phyloP scores from a whole-genome alignment of 2,797 vertebrate species.

The Siniperca undulata region DNA sequence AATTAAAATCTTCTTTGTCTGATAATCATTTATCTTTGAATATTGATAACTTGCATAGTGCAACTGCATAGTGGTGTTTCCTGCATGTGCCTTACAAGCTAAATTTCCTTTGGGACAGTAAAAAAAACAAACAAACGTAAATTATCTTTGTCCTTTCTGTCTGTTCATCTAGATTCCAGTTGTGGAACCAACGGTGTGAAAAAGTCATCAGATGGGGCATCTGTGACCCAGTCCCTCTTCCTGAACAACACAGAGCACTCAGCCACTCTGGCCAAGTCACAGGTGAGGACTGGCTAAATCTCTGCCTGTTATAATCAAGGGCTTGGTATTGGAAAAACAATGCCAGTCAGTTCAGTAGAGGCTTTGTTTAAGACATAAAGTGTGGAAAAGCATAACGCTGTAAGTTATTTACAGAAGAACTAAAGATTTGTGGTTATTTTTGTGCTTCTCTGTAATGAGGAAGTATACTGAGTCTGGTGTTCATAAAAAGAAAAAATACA shows the following conservation, averaged over 20 bases:
- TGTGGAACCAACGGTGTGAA: conserved; percentile 97
- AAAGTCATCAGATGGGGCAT: conserved; percentile 82
- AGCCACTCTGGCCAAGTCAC: conserved; percentile 74
- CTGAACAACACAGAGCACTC: conserved; percentile 87
- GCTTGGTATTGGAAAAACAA: conserved; percentile 8
- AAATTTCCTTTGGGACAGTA: background rate
- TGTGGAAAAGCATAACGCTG: background rate
- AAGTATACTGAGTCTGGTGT: background rate
- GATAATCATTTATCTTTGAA: conserved; percentile 11
- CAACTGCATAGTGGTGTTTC: conserved; percentile 7
- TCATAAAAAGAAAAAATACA: background rate
- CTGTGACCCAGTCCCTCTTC: conserved; percentile 78
- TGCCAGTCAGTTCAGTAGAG: background rate
- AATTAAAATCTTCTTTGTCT: conserved; percentile 10
- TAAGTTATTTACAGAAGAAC: background rate
- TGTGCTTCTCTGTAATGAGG: background rate
- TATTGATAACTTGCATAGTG: background rate
- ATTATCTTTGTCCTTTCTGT: conserved; percentile 9
- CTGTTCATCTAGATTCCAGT: conserved; percentile 88
- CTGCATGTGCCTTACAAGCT: background rate
- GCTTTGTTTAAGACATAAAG: conserved; percentile 12
- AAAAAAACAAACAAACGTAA: background rate
- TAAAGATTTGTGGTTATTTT: conserved; percentile 20
- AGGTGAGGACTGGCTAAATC: conserved; percentile 70
- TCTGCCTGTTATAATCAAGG: background rate